Base-by-base conservation (phyloP, 2,888 invertebrate species). In the Barypeithes pellucidus region DNA sequence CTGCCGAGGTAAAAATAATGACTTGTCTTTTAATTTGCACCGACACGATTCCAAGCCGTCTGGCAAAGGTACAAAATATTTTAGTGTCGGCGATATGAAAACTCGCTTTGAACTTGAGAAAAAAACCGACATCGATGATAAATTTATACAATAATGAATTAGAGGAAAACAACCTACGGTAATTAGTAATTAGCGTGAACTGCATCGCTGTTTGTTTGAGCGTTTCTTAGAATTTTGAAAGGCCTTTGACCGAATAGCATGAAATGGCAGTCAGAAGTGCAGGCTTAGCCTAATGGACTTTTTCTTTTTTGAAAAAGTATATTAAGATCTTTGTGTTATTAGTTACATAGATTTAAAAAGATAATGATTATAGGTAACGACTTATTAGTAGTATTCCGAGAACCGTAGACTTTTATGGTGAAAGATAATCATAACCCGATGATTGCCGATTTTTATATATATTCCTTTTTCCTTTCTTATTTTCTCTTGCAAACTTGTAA, bases 131-230 rank as follows among this genome's bases (percentile, higher is more conserved):
- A 67, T 60, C 61, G 67, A 73, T 73, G 59, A 73, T 68, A 68
- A 73, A 68, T 73, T 73, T 71, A 59, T 59, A 71, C 65, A 47
- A 65, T 71, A 71, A 71, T n/a, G 71, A 71, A 65, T 63, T 63
- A 50, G 70, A 41, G 45, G 39, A 70, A 62, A 57, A 57, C 57
- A 65, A 73, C 61, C 45, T 47, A 43, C 67, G 52, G 68, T 68
- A 62, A 68, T 73, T 67, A 67, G 67, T 41, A 47, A 65, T 62
- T 68, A 36, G 54, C 47, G 36, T n/a, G 68, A 63, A 67, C 41
- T 59, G 73, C 65, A 62, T 52, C 36, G 68, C 52, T 41, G 61
- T 65, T 67, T 54, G 50, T 67, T 72, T 41, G 20, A 14, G 52
- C 29, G 16, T 54, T 72, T 72, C 72, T 61, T 11, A 18, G 67